Evolutionary conservation across 2,113 vertebrate species (phyloP).

Genomic region (Illadopsis cleaveri): DNA sequence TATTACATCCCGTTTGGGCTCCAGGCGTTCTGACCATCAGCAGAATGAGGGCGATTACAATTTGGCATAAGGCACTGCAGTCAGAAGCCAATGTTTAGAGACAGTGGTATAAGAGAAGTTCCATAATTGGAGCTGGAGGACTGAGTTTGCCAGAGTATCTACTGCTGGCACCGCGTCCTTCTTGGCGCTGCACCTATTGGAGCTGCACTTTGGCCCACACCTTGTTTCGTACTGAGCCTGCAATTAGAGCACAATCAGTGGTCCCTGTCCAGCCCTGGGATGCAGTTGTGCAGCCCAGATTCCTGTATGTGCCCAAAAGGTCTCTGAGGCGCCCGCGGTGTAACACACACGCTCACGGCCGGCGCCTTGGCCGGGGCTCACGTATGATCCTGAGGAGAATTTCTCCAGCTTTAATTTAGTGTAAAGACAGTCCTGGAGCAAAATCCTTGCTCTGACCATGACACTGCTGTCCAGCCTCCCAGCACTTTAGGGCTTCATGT

Average conservation of each 20-base stretch:
- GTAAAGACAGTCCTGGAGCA: background rate
- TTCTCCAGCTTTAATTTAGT: background rate
- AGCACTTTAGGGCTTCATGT: background rate
- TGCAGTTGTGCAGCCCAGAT: background rate
- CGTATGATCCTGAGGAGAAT: accelerated
- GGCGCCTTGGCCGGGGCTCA: background rate
- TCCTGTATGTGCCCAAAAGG: background rate
- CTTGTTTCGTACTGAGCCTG: conserved; percentile 12
- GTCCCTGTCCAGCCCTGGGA: conserved; percentile 72
- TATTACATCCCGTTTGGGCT: conserved; percentile 14
- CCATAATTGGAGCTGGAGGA: conserved; percentile 44
- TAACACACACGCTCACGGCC: accelerated
- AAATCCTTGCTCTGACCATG: background rate
- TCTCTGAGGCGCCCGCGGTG: accelerated
- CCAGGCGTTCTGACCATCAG: conserved; percentile 41
- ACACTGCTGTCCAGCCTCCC: background rate
- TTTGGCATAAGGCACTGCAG: conserved; percentile 47
- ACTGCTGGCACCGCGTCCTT: conserved; percentile 27
- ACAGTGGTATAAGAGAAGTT: conserved; percentile 53
- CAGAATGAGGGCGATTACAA: conserved; percentile 54
- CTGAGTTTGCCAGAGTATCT: conserved; percentile 57
- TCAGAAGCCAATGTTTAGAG: conserved; percentile 58
- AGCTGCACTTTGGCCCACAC: conserved; percentile 60
- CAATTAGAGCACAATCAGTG: conserved; percentile 36
- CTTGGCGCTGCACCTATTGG: conserved; percentile 38